These are phyloP conservation scores for Trissolcus brochymenae DNA, from an alignment of 2,888 invertebrate species.

Conservation along the genomic window DNA sequence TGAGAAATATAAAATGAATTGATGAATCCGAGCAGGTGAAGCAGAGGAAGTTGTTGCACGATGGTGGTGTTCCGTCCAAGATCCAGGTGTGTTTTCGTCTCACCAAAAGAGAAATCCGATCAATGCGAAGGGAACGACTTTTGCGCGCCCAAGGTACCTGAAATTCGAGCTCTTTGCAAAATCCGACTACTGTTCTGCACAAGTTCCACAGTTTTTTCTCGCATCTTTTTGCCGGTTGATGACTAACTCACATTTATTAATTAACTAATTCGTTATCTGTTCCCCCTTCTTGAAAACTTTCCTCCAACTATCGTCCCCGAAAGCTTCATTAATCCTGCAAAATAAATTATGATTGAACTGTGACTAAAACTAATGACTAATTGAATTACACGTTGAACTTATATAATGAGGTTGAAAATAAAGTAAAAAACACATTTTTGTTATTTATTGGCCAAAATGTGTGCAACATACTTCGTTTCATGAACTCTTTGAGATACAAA, in stretches of 20 bases:
- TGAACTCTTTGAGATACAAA: too few species aligned
- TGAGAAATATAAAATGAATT: slow-evolving; percentile 20
- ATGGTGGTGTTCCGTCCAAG: slow-evolving; percentile 62
- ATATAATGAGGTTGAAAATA: too few species aligned
- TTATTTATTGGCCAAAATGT: too few species aligned
- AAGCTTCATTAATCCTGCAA: too few species aligned
- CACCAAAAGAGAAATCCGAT: slow-evolving; percentile 35
- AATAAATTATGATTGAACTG: not conserved
- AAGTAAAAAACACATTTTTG: too few species aligned
- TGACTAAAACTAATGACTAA: not conserved
- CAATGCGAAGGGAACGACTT: slow-evolving; percentile 59
- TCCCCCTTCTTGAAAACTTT: too few species aligned
- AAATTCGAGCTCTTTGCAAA: slow-evolving; percentile 42
- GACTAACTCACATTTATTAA: not conserved
- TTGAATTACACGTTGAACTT: too few species aligned
- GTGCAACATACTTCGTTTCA: too few species aligned
- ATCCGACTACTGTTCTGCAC: slow-evolving; percentile 40
- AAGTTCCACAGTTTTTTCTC: not conserved
- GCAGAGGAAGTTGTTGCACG: slow-evolving; percentile 68
- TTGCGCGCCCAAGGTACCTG: slow-evolving; percentile 68
- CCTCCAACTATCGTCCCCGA: too few species aligned
- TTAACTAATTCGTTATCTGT: too few species aligned
- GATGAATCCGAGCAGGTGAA: slow-evolving; percentile 69
- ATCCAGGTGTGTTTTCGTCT: slow-evolving; percentile 58
- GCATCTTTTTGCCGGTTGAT: not conserved